Evolutionary conservation across 2,113 vertebrate species (phyloP), one percentile per base, ranked within the genome.

Genomic region (Cnemophilus loriae): DNA sequence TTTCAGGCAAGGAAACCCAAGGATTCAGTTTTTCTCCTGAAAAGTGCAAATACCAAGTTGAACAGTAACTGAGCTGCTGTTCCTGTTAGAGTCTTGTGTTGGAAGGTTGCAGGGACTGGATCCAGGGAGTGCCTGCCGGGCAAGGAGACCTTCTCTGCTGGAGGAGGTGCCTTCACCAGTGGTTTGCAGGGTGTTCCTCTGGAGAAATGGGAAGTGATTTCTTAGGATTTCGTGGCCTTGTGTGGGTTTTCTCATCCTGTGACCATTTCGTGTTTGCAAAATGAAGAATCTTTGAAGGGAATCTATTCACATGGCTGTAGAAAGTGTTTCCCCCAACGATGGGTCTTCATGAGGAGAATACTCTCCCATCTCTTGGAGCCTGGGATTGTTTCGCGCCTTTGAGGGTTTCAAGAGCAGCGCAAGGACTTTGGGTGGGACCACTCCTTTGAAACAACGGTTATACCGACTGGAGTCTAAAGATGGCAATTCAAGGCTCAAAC

Each of bases 181-280:
- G 56, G 22, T 27, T 42, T 67, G 26, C 44, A 42, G 52, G 11
- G 6, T 46, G 35, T 65, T 94, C 67, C 53, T 61, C 16, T 57
- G 30, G 47, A 74, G 44, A 65, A 42, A 4, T n/a, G 60, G 47
- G 35, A 67, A 32, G 32, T 4, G 28, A 24, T 46, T 69, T 55
- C 76, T 37, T 41, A 24, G 39, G 22, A 44, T 10, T 70, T 37
- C 0, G 0, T 59, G 56, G 39, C 32, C 26, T 65, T 37, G 12
- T 0, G 0, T 46, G 32, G 0, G 19, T 49, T 87, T 82, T 73
- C 26, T 63, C 5, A 7, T 21, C 30, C 44, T n/a, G 24, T 44
- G 35, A 47, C 26, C 6, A 1, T 85, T 93, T 69, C 6, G 3
- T n/a, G 18, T 35, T 69, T 94, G 59, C 42, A 76, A 64, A 84